Evolutionary conservation across 2,888 invertebrate genomes (phyloP), one percentile per base, ranked within the genome.

Genomic region (Helobdella robusta): DNA sequence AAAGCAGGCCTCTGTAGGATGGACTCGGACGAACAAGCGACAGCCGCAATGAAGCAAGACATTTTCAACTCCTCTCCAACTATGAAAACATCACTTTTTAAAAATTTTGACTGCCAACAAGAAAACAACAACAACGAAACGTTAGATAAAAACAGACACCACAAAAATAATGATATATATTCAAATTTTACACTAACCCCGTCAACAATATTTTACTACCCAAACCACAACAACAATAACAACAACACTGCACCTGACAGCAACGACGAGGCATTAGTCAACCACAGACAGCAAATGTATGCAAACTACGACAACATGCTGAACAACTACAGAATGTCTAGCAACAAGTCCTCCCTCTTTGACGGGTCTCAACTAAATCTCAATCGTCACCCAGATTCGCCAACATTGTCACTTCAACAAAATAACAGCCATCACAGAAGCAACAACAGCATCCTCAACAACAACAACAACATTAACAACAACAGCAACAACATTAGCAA

Each of bases 281-380:
- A 56, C n/a, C n/a, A 56, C 56, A 56, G 56, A 30, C 56, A n/a
- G n/a, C 56, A 56, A 4, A n/a, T 32, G 4, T n/a, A 25, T 4
- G 20, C 25, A 56, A 30, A 56, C 8, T 32, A 30, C 28, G 32
- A 28, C 30, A 40, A 40, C n/a, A 30, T 25, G 30, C 25, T n/a
- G 32, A 28, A 23, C 20, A 56, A 30, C 32, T 28, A 56, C 8
- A n/a, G 3, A 11, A 25, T 56, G 30, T 56, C 28, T 32, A n/a
- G 32, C 5, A 30, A 56, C 18, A 30, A 25, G n/a, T 8, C 56
- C n/a, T n/a, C n/a, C n/a, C n/a, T n/a, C n/a, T n/a, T n/a, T n/a
- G n/a, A n/a, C n/a, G n/a, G n/a, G n/a, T n/a, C n/a, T n/a, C n/a
- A n/a, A n/a, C n/a, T n/a, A n/a, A n/a, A n/a, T n/a, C n/a, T n/a